A percentile compares a stretch with the other conserved stretches of the same genome.
Conservation (phyloP, 2,888 invertebrate genomes). For the Clepsis dumicolana region DNA sequence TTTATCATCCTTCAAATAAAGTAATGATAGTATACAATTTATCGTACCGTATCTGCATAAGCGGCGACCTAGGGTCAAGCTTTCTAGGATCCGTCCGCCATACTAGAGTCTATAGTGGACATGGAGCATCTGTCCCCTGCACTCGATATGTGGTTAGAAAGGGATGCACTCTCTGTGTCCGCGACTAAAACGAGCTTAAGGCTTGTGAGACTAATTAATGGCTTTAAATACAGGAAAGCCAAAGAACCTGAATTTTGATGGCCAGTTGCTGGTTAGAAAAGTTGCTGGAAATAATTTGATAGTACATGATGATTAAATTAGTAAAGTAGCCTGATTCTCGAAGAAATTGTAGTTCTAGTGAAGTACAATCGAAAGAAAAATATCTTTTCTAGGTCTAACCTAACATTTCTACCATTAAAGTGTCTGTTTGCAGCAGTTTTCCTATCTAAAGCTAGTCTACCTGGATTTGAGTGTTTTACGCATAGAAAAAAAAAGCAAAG, state of each 20-base stretch:
- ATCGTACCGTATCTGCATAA: constrained; percentile 47
- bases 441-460: too few relatives aligned
- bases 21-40: constrained; percentile 35
- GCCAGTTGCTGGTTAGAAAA: neutral
- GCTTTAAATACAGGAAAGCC: constrained; percentile 18
- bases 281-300: neutral
- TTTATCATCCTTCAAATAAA: constrained; percentile 23
- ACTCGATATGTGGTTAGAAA: neutral
- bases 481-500: too few relatives aligned
- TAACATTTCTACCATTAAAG: too few relatives aligned
- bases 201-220: neutral
- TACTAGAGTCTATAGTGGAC: constrained; percentile 34
- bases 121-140: neutral
- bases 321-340: neutral
- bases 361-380: too few relatives aligned
- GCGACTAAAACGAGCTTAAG: neutral
- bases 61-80: constrained; percentile 69
- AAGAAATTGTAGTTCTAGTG: too few relatives aligned
- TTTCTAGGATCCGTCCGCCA: constrained; percentile 71
- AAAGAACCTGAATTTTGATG: constrained; percentile 30
- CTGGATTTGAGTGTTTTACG: too few relatives aligned
- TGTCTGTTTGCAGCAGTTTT: too few relatives aligned
- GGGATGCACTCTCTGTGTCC: neutral
- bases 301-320: neutral
- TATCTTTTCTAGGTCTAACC: too few relatives aligned